These are phyloP conservation scores for Trypoxylus dichotomus DNA, from an alignment of 1,140 invertebrate species.

Conservation along the genomic window DNA sequence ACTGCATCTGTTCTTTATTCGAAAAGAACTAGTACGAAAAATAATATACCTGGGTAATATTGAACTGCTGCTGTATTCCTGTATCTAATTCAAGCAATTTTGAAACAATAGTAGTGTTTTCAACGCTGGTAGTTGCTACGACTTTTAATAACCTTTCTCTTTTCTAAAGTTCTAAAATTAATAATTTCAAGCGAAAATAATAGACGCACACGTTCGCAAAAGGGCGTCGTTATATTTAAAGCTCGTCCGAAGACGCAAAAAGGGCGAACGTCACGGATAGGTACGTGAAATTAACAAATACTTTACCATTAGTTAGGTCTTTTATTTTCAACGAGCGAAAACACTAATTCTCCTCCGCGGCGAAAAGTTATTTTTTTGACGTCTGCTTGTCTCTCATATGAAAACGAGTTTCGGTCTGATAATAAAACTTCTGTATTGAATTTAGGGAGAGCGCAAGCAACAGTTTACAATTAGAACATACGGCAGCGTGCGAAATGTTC, in stretches of 20 bases:
- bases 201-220: background rate
- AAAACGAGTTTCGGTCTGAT: conserved; percentile 9
- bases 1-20: too few species aligned
- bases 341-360: background rate
- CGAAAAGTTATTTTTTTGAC: background rate
- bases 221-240: background rate
- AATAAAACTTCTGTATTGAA: conserved; percentile 22
- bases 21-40: too few species aligned
- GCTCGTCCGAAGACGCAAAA: background rate
- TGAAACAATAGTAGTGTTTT: too few species aligned
- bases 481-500: background rate
- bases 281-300: background rate
- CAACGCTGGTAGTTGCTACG: background rate
- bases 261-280: background rate
- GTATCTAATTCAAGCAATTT: too few species aligned
- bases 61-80: too few species aligned
- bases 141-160: background rate
- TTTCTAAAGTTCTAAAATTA: background rate
- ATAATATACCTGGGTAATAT: too few species aligned
- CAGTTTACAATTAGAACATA: background rate
- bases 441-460: conserved; percentile 8
- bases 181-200: background rate
- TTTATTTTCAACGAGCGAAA: background rate
- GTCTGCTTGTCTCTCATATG: conserved; percentile 2
- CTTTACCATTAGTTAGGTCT: background rate